Conservation (phyloP, 2,797 vertebrate genomes). For the Muscicapa comitata region DNA sequence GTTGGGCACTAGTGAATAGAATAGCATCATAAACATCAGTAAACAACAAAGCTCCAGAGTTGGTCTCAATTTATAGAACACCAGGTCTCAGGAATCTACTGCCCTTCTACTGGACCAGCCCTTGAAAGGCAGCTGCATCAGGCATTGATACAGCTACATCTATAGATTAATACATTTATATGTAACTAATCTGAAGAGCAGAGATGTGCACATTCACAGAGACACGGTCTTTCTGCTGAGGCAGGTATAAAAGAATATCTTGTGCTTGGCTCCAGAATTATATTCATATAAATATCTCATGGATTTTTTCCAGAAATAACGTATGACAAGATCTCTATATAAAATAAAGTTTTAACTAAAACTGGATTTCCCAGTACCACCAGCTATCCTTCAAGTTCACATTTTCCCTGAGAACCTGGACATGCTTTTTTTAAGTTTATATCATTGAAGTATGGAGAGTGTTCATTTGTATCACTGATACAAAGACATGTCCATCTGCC, state of each 20-base stretch:
- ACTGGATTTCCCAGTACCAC: neutral
- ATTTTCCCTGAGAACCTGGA: neutral
- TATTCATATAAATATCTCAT: neutral
- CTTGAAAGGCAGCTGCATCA: neutral
- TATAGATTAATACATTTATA: neutral
- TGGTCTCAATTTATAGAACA: neutral
- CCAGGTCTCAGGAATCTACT: neutral
- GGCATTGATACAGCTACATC: neutral
- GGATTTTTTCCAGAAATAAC: neutral
- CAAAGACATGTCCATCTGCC: conserved; percentile 5
- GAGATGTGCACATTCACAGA: neutral
- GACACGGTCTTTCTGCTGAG: neutral
- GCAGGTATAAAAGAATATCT: neutral
- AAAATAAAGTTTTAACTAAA: neutral
- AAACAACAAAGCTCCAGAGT: conserved; percentile 39
- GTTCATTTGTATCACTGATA: conserved; percentile 7
- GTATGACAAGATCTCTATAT: neutral
- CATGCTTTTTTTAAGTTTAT: neutral
- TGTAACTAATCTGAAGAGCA: neutral
- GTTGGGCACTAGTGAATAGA: conserved; percentile 56
- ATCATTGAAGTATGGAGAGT: neutral
- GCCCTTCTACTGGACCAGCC: neutral
- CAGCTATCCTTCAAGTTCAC: neutral
- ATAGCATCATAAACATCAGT: conserved; percentile 54
- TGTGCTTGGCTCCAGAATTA: neutral